Evolutionary conservation across 2,113 vertebrate genomes (phyloP).

Genomic region (Rhegmatorhina hoffmannsi): DNA sequence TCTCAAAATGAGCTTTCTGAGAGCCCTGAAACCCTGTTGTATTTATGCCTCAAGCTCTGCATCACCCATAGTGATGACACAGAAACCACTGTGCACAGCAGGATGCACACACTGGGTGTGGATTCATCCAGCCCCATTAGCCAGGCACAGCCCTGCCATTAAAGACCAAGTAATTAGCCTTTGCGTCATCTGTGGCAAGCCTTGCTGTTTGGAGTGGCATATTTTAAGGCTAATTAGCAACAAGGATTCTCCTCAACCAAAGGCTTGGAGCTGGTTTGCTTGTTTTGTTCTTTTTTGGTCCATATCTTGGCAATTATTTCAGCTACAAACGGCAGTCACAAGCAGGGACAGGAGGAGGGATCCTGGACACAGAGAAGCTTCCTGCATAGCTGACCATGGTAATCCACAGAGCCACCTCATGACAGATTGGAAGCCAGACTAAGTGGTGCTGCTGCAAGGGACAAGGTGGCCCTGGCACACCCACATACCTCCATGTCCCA

Average conservation of each 20-base stretch:
- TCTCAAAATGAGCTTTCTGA: background rate
- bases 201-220: constrained; percentile 41
- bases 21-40: constrained; percentile 7
- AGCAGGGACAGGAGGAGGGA: background rate
- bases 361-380: background rate
- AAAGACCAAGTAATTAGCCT: constrained; percentile 50
- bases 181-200: constrained; percentile 55
- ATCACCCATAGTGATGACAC: constrained; percentile 38
- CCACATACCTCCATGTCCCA: background rate
- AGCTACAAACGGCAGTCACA: background rate
- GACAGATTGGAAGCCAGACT: accelerated
- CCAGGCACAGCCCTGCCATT: constrained; percentile 38
- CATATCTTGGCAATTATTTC: background rate
- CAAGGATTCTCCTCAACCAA: constrained; percentile 39
- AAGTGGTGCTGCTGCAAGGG: background rate
- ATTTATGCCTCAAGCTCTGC: background rate
- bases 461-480: background rate
- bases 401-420: background rate
- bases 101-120: constrained; percentile 54
- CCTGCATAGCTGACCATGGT: background rate
- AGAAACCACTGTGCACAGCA: constrained; percentile 32
- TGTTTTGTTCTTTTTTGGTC: constrained; percentile 52
- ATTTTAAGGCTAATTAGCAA: constrained; percentile 54
- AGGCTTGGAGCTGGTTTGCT: constrained; percentile 14
- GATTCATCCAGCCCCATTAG: constrained; percentile 50